phyloP scores from a whole-genome alignment of 2,797 vertebrate species.

The Parauchenoglanis punctatus region DNA sequence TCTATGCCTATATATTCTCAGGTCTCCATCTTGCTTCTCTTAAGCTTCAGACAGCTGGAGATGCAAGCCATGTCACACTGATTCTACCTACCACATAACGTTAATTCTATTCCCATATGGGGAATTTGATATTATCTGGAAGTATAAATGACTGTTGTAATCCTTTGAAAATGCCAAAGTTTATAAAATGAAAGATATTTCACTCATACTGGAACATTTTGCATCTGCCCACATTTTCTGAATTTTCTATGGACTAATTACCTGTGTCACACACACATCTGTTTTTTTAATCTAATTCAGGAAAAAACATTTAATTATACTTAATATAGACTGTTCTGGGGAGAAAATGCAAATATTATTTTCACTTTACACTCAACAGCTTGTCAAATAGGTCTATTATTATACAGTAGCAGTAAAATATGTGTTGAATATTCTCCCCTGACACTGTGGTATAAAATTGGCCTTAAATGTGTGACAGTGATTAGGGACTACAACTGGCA shows the following conservation, averaged over 20 bases:
- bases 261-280: background rate
- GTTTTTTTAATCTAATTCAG: background rate
- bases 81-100: background rate
- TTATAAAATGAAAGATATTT: background rate
- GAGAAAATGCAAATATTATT: background rate
- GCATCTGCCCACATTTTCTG: background rate
- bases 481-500: conserved; percentile 48
- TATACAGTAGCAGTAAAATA: conserved; percentile 21
- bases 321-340: too few species aligned
- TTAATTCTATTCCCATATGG: background rate
- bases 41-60: background rate
- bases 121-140: background rate
- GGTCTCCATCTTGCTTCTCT: background rate
- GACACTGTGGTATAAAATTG: conserved; percentile 36
- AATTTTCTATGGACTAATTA: background rate
- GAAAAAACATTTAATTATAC: background rate
- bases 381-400: background rate
- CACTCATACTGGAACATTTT: background rate
- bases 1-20: background rate
- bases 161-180: background rate
- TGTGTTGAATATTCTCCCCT: conserved; percentile 24
- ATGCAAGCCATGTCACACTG: background rate
- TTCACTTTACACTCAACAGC: background rate
- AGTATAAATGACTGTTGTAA: background rate
- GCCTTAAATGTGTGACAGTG: conserved; percentile 30